Percentiles rank a stretch among this genome's conserved stretches.
Evolutionary conservation across 2,113 vertebrate genomes (phyloP).

Genomic region (Microcebus ravelobensis): DNA sequence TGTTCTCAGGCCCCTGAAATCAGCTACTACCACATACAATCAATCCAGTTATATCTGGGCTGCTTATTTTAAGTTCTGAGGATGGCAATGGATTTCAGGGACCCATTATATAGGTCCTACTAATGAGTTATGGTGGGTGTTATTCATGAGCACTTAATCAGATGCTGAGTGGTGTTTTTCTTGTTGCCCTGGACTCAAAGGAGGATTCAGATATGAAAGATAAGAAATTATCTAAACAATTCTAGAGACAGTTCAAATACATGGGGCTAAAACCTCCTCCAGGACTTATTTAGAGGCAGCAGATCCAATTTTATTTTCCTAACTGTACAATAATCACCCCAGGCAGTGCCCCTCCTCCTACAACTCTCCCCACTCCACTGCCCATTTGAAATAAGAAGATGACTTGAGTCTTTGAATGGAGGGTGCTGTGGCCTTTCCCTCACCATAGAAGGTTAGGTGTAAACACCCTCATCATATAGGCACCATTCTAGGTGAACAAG

Average conservation of each 20-base stretch:
- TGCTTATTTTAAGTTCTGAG: neutral
- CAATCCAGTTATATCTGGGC: neutral
- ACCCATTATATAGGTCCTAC: neutral
- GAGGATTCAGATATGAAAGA: neutral
- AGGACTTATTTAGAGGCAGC: neutral
- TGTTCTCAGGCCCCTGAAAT: neutral
- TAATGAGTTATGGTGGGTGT: neutral
- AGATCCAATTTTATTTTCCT: neutral
- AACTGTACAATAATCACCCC: neutral
- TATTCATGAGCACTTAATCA: neutral
- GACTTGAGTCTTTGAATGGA: neutral
- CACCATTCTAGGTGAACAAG: neutral
- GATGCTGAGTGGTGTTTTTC: neutral
- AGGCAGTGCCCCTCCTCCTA: neutral
- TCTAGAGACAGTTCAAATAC: neutral
- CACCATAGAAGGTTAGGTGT: neutral
- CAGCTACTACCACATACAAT: neutral
- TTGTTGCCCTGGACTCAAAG: neutral
- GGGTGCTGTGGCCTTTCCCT: neutral
- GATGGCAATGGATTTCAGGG: neutral
- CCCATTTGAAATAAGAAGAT: neutral
- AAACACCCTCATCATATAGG: neutral
- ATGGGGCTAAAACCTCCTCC: neutral
- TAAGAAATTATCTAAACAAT: neutral
- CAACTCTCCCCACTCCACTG: neutral